phyloP scores from a whole-genome alignment of 2,797 vertebrate species.

The Pseudochaenichthys georgianus region DNA sequence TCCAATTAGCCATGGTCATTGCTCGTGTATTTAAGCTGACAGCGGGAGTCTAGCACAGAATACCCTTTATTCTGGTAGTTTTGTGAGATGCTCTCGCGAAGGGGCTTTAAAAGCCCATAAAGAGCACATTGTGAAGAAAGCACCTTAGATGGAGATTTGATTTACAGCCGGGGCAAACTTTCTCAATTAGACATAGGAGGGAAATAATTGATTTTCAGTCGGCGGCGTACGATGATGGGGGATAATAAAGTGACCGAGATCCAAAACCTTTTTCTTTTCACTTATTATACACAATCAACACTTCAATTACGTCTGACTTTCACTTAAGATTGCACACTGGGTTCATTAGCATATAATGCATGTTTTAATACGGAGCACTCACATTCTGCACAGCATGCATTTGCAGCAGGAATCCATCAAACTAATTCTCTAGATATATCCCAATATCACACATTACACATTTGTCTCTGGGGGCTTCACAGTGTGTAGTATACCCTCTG shows the following conservation, averaged over 20 bases:
- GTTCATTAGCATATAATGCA: slow-evolving; percentile 50
- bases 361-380: slow-evolving; percentile 45
- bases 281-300: slow-evolving; percentile 52
- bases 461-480: too few species aligned
- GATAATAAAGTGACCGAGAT: slow-evolving; percentile 59
- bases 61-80: slow-evolving; percentile 71
- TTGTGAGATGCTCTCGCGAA: slow-evolving; percentile 49
- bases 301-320: slow-evolving; percentile 33
- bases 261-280: slow-evolving; percentile 36
- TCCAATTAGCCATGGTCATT: slow-evolving; percentile 77
- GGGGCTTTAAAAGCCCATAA: slow-evolving; percentile 73
- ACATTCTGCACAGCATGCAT: neutral
- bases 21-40: slow-evolving; percentile 75
- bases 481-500: too few species aligned
- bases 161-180: slow-evolving; percentile 68
- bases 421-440: too few species aligned
- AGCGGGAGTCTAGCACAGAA: slow-evolving; percentile 61
- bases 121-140: slow-evolving; percentile 66
- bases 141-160: slow-evolving; percentile 66
- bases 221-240: slow-evolving; percentile 58
- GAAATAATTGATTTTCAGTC: slow-evolving; percentile 76
- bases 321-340: slow-evolving; percentile 21
- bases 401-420: slow-evolving; percentile 3
- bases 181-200: slow-evolving; percentile 68
- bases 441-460: too few species aligned